These are phyloP conservation scores for Malacosoma neustria DNA, from an alignment of 2,888 invertebrate genomes.

Conservation along the genomic window DNA sequence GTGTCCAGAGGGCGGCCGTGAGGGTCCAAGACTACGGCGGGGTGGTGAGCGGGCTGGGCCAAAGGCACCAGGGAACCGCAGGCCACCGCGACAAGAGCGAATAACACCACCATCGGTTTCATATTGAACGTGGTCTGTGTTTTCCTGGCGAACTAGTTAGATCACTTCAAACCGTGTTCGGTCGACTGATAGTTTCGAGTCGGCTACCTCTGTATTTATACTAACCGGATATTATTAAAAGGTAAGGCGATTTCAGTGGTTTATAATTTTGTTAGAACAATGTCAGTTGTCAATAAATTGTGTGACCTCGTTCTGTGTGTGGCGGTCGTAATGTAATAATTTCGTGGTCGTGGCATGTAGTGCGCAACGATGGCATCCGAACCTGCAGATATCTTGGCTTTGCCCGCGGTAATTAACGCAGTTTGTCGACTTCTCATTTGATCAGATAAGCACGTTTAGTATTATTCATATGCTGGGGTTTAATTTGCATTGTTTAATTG, in stretches of 20 bases:
- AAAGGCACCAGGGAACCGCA: constrained; percentile 65
- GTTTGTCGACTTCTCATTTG: not conserved
- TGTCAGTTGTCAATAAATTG: constrained; percentile 61
- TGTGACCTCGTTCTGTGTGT: constrained; percentile 54
- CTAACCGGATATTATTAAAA: constrained; percentile 63
- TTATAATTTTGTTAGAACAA: constrained; percentile 49
- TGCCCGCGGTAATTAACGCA: constrained; percentile 1
- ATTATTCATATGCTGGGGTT: not conserved
- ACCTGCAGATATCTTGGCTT: constrained; percentile 1
- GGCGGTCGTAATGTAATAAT: constrained; percentile 50
- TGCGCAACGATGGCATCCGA: constrained; percentile 36
- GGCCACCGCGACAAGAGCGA: constrained; percentile 75
- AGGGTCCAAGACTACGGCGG: constrained; percentile 60
- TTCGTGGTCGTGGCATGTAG: constrained; percentile 57
- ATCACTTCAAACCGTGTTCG: constrained; percentile 53
- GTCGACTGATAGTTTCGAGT: constrained; percentile 44
- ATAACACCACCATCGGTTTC: constrained; percentile 76
- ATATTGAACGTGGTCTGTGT: constrained; percentile 40
- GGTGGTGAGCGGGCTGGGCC: constrained; percentile 60
- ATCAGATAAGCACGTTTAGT: not conserved
- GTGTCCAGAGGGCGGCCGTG: constrained; percentile 67
- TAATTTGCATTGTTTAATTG: not conserved
- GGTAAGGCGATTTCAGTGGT: constrained; percentile 36
- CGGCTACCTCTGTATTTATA: constrained; percentile 51
- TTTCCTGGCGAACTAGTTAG: constrained; percentile 35